phyloP scores from a whole-genome alignment of 2,113 vertebrate species.

The Holacanthus passer region DNA sequence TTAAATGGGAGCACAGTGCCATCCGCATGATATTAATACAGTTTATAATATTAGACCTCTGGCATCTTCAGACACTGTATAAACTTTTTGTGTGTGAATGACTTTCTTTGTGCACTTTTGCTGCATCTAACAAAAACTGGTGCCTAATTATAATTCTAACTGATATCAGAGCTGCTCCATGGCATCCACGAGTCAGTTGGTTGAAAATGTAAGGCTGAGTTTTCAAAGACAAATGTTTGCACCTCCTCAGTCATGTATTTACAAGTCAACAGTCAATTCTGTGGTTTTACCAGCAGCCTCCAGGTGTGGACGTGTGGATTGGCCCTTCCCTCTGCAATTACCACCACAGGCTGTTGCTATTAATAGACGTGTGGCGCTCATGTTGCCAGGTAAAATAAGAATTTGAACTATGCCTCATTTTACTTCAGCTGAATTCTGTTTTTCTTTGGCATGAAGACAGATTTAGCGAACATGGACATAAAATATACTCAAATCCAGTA shows the following conservation, averaged over 20 bases:
- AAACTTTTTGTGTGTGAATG: not conserved
- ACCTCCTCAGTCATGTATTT: not conserved
- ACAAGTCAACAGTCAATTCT: not conserved
- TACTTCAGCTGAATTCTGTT: not conserved
- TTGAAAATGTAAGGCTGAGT: not conserved
- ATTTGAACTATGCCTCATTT: not conserved
- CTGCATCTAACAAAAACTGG: not conserved
- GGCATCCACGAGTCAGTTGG: too few relatives aligned
- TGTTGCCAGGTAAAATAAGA: not conserved
- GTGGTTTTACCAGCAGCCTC: conserved; percentile 23
- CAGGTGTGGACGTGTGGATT: not conserved
- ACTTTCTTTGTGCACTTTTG: conserved; percentile 7
- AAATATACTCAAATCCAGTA: not conserved
- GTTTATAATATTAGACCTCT: conserved; percentile 23
- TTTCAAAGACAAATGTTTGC: too few relatives aligned
- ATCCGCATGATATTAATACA: conserved; percentile 17
- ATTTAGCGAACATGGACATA: not conserved
- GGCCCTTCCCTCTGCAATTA: conserved; percentile 11
- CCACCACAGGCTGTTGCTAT: not conserved
- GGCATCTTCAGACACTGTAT: not conserved
- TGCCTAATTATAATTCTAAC: not conserved
- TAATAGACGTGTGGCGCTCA: not conserved
- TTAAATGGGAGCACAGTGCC: not conserved
- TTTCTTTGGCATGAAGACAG: not conserved
- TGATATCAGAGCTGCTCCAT: not conserved